Evolutionary conservation across 2,113 vertebrate species (phyloP).

Genomic region (Lepidothrix coronata): DNA sequence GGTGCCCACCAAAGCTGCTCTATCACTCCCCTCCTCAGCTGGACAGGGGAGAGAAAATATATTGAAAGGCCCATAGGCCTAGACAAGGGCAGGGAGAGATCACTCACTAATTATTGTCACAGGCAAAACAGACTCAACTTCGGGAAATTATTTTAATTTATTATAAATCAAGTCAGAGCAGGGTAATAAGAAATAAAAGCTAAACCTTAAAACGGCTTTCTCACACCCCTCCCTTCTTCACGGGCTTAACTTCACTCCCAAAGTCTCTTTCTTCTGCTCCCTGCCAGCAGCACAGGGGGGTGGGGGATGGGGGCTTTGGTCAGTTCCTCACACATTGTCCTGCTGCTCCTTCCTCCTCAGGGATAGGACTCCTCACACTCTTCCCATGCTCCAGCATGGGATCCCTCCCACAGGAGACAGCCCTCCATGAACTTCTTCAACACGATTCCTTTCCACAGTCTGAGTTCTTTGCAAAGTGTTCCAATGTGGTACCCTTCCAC

Average conservation of each 20-base stretch:
- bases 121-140: rapidly evolving
- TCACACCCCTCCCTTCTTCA: background rate
- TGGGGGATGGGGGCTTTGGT: background rate
- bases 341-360: background rate
- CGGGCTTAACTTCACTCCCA: background rate
- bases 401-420: background rate
- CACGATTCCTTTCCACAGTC: background rate
- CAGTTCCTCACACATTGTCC: background rate
- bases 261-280: background rate
- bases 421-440: background rate
- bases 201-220: background rate
- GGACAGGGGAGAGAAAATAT: background rate
- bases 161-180: background rate
- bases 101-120: rapidly evolving
- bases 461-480: background rate
- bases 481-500: background rate
- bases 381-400: background rate
- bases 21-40: background rate
- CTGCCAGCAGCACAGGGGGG: too few relatives aligned
- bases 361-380: background rate
- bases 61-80: background rate
- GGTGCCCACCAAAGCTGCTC: background rate
- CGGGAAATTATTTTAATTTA: background rate
- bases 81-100: background rate
- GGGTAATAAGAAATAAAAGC: background rate